Evolutionary conservation across 92 coral and sea anemone species (phyloP).

Genomic region (Palythoa caribaeorum): DNA sequence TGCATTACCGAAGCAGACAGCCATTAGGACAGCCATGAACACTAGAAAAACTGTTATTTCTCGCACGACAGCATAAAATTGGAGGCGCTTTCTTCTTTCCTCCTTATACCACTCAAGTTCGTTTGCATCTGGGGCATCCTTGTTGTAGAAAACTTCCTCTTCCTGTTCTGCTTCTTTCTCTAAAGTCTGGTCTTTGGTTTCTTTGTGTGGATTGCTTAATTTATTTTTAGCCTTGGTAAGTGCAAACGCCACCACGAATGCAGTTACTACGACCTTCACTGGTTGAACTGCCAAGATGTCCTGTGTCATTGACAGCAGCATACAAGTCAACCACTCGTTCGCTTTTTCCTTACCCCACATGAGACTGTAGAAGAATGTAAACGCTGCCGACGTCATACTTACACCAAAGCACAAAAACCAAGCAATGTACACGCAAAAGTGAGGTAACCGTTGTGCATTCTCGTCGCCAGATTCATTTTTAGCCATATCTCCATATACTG

Average conservation of each 20-base stretch:
- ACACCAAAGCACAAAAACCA: conserved; percentile 64
- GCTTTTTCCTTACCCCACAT: conserved; percentile 71
- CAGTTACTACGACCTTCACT: background rate
- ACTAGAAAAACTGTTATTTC: background rate
- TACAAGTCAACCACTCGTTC: conserved; percentile 36
- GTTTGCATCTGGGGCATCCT: background rate
- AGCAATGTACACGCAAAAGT: conserved; percentile 64
- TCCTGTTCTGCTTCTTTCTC: background rate
- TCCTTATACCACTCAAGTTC: conserved; percentile 25
- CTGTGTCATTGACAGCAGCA: background rate
- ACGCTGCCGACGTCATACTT: conserved; percentile 47
- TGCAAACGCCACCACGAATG: conserved; percentile 1
- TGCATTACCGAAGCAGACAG: conserved; percentile 10
- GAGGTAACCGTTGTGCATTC: conserved; percentile 52
- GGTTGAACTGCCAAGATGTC: conserved; percentile 31
- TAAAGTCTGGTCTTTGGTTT: background rate
- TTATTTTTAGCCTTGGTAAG: background rate
- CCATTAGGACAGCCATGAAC: conserved; percentile 3
- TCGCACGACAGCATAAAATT: conserved; percentile 4
- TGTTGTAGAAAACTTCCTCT: background rate
- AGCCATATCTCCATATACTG: background rate
- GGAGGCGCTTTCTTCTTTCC: background rate
- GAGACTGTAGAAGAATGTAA: conserved; percentile 72
- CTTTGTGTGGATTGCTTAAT: background rate
- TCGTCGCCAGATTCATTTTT: background rate